phyloP scores from a whole-genome alignment of 2,113 vertebrate genomes.

The Eubucco bourcierii region DNA sequence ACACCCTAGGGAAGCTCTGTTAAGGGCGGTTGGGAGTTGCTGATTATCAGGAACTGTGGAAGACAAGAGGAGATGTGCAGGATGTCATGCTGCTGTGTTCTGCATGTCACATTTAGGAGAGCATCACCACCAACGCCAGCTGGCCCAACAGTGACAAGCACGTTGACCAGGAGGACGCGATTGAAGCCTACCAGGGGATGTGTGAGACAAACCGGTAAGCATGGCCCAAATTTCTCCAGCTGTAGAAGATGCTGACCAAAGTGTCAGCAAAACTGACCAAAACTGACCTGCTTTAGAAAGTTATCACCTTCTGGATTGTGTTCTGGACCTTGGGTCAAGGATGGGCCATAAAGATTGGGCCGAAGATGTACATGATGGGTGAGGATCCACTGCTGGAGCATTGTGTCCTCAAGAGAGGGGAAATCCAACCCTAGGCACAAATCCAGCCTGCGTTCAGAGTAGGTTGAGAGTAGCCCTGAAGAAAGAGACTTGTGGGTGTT shows the following conservation, averaged over 20 bases:
- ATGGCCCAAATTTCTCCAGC: neutral
- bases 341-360: neutral
- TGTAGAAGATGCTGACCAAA: neutral
- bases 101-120: slow-evolving; percentile 46
- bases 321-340: too few relatives aligned
- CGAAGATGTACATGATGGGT: fast-evolving
- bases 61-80: neutral
- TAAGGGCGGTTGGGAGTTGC: neutral
- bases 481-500: too few relatives aligned
- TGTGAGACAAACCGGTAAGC: slow-evolving; percentile 87
- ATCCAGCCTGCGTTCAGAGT: too few relatives aligned
- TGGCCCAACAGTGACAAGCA: slow-evolving; percentile 80
- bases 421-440: neutral
- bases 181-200: slow-evolving; percentile 81
- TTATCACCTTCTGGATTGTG: neutral
- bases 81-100: neutral
- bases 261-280: too few relatives aligned
- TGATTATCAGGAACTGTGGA: neutral
- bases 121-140: slow-evolving; percentile 37
- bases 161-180: slow-evolving; percentile 78
- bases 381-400: neutral
- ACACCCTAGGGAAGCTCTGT: neutral
- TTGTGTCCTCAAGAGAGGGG: neutral
- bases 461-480: too few relatives aligned
- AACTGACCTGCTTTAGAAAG: fast-evolving